Conservation (phyloP, 2,113 vertebrate species). For the Stegastes partitus region DNA sequence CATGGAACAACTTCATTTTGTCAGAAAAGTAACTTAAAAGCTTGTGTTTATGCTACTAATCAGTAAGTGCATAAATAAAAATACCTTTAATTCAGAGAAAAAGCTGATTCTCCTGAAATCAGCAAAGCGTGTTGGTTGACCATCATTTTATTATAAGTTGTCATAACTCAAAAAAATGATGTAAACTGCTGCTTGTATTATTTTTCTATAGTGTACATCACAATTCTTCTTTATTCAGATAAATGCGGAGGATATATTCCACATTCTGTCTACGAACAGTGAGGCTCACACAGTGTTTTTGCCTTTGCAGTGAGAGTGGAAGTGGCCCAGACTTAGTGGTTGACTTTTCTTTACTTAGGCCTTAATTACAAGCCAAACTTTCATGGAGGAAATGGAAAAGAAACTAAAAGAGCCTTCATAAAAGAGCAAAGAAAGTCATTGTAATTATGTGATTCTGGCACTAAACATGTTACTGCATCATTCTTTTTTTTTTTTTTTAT, state of each 20-base stretch:
- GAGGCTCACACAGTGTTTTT: background rate
- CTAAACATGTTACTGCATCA: slow-evolving; percentile 23
- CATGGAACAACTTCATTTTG: no score
- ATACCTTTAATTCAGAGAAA: no score
- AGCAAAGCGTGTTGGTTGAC: no score
- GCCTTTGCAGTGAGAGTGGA: slow-evolving; percentile 54
- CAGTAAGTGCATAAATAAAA: no score
- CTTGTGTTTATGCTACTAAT: no score
- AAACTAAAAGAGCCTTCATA: slow-evolving; percentile 16
- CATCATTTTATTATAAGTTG: no score
- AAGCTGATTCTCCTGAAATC: no score
- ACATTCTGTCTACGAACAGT: background rate
- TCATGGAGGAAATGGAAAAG: slow-evolving; percentile 55
- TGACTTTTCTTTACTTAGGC: slow-evolving; percentile 59
- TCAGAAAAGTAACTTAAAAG: no score
- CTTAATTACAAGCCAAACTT: slow-evolving; percentile 63
- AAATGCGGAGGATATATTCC: background rate
- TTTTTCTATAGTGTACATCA: no score
- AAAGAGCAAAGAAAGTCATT: slow-evolving; percentile 19
- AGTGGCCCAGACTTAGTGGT: slow-evolving; percentile 51
- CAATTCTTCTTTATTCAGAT: no score
- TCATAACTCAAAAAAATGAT: no score
- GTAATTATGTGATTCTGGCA: slow-evolving; percentile 26
- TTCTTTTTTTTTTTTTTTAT: slow-evolving; percentile 1
- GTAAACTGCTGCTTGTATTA: no score